phyloP scores from a whole-genome alignment of 2,113 vertebrate genomes.

The Coregonus clupeaformis region DNA sequence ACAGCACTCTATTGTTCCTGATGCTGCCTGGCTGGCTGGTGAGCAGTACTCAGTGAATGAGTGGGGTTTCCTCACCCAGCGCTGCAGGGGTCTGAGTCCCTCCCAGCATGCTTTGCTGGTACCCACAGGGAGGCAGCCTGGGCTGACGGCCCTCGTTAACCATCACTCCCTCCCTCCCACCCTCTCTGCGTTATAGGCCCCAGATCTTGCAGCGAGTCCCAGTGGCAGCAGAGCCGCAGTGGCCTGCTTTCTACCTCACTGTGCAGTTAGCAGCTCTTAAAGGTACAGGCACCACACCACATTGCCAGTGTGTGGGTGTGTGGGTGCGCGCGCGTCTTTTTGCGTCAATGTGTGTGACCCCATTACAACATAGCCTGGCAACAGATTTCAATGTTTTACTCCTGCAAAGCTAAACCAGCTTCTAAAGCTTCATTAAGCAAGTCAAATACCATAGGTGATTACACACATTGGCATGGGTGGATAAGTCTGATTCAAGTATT shows the following conservation, averaged over 20 bases:
- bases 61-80: slow-evolving; percentile 50
- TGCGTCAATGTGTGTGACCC: slow-evolving; percentile 24
- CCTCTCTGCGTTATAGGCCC: background rate
- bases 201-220: slow-evolving; percentile 42
- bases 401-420: slow-evolving; percentile 5
- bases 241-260: slow-evolving; percentile 60
- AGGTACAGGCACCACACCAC: slow-evolving; percentile 35
- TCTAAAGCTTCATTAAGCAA: background rate
- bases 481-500: slow-evolving; percentile 8
- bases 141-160: slow-evolving; percentile 44
- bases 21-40: slow-evolving; percentile 23
- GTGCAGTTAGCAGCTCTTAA: slow-evolving; percentile 51
- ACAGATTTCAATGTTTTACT: background rate
- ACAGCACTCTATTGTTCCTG: slow-evolving; percentile 39
- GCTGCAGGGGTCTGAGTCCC: slow-evolving; percentile 49
- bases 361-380: slow-evolving; percentile 19
- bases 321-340: too few species aligned
- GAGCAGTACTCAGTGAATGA: slow-evolving; percentile 9
- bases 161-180: slow-evolving; percentile 39
- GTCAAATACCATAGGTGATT: slow-evolving; percentile 18
- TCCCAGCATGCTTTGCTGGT: slow-evolving; percentile 66
- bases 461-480: background rate
- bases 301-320: background rate
- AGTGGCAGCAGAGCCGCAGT: slow-evolving; percentile 53
- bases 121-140: slow-evolving; percentile 56